Conservation (phyloP, 1,140 invertebrate species). For the Drosophila mayri region DNA sequence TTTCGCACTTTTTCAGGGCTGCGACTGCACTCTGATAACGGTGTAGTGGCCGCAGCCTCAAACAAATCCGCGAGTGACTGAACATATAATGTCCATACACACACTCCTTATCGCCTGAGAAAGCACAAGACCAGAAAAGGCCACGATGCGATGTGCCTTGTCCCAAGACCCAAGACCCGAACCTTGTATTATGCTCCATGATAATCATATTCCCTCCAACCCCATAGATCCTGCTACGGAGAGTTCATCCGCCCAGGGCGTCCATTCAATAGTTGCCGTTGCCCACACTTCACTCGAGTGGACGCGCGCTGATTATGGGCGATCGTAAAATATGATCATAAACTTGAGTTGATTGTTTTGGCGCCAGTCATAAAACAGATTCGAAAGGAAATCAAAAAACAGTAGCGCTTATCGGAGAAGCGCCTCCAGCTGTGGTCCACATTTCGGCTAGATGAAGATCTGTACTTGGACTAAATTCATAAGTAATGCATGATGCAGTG, state of each 20-base stretch:
- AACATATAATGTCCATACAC: slow-evolving; percentile 58
- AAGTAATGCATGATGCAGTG: not conserved
- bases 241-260: slow-evolving; percentile 12
- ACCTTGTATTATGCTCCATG: slow-evolving; percentile 18
- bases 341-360: slow-evolving; percentile 65
- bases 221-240: slow-evolving; percentile 1
- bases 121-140: slow-evolving; percentile 47
- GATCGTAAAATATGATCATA: slow-evolving; percentile 67
- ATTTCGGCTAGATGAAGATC: slow-evolving; percentile 26
- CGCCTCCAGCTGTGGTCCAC: slow-evolving; percentile 26
- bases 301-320: slow-evolving; percentile 30
- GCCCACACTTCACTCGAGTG: slow-evolving; percentile 27
- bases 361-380: slow-evolving; percentile 75
- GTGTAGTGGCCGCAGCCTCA: slow-evolving; percentile 34
- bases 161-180: not conserved
- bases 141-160: slow-evolving; percentile 18
- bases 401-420: slow-evolving; percentile 49
- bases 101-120: slow-evolving; percentile 59
- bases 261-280: slow-evolving; percentile 36
- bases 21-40: slow-evolving; percentile 48
- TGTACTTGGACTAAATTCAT: slow-evolving; percentile 28
- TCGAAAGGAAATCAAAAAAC: slow-evolving; percentile 48
- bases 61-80: slow-evolving; percentile 57
- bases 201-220: not conserved
- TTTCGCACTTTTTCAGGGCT: slow-evolving; percentile 70